Base-by-base conservation (phyloP, 2,113 vertebrate genomes). In the Dipodomys ordii region DNA sequence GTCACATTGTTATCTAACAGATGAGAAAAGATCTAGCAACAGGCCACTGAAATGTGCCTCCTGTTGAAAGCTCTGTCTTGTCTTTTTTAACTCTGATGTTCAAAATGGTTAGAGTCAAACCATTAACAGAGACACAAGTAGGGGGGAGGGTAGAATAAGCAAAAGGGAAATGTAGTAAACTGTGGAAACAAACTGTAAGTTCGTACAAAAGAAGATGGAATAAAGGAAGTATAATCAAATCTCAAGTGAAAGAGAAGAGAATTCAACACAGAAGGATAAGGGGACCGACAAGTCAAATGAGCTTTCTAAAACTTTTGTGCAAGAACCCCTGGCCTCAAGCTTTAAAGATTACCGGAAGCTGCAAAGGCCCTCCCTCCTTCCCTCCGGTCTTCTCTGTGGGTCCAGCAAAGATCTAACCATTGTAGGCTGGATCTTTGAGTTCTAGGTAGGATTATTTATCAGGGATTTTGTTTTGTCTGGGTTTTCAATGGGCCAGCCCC, bases 391-490 rank as follows among this genome's bases (percentile, higher is more conserved):
- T 69, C 83, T 73, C 73, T 13, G 74, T 85, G 83, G 49, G 87
- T n/a, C 84, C 77, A 72, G 69, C 2, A 2, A 72, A 87, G 81
- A 87, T 46, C 44, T 46, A 53, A 74, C 93, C 87, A 91, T 93
- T 95, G 95, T 32, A 64, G 0, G 73, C 96, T 35, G 87, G 57
- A 96, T 89, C 94, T 95, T 95, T 95, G 94, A 93, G 94, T 93
- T 94, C 91, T 96, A 95, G 94, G 94, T 96, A 65, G 95, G 90
- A 93, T 96, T 97, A 96, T 96, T 95, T 96, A 95, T 95, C 92
- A 64, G 86, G 93, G 95, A 92, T 96, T 96, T 92, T 88, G 96
- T 97, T 97, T 97, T 97, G 95, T 96, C 90, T 95, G 93, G n/a
- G 84, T 78, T 96, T 96, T 97, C 93, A 97, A 95, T 96, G 90